These are phyloP conservation scores for Ferrisia virgata DNA, from an alignment of 2,888 invertebrate genomes.

Conservation along the genomic window DNA sequence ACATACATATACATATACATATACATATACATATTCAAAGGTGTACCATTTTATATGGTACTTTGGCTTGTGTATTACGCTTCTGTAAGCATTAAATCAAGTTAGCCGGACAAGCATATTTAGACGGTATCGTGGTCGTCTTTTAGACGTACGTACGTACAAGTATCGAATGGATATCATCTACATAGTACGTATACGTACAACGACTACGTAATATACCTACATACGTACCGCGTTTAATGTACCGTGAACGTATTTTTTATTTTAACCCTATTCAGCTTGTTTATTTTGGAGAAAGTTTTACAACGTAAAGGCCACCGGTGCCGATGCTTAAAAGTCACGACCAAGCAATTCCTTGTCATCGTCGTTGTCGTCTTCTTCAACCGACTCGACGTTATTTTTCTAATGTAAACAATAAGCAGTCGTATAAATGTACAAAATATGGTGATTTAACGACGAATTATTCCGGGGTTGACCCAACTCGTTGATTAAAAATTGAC, in stretches of 20 bases:
- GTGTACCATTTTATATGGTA: conserved; percentile 13
- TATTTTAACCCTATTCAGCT: background rate
- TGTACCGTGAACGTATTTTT: background rate
- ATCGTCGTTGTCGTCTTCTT: too few relatives aligned
- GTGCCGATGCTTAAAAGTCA: background rate
- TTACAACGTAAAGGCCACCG: background rate
- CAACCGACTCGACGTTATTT: too few relatives aligned
- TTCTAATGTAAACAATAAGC: too few relatives aligned
- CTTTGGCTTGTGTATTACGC: conserved; percentile 5
- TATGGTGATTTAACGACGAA: too few relatives aligned
- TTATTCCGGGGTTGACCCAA: too few relatives aligned
- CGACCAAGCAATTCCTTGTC: background rate
- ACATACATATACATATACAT: too few relatives aligned
- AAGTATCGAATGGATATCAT: background rate
- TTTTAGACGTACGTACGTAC: background rate
- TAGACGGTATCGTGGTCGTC: background rate
- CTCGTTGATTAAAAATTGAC: too few relatives aligned
- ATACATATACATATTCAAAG: background rate
- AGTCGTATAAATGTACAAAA: too few relatives aligned
- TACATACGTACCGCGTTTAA: background rate
- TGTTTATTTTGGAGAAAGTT: background rate
- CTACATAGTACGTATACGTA: too few relatives aligned
- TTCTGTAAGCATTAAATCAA: conserved; percentile 8
- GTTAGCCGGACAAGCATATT: conserved; percentile 8
- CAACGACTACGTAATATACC: too few relatives aligned